Evolutionary conservation across 2,113 vertebrate species (phyloP).

Genomic region (Rostratula benghalensis): DNA sequence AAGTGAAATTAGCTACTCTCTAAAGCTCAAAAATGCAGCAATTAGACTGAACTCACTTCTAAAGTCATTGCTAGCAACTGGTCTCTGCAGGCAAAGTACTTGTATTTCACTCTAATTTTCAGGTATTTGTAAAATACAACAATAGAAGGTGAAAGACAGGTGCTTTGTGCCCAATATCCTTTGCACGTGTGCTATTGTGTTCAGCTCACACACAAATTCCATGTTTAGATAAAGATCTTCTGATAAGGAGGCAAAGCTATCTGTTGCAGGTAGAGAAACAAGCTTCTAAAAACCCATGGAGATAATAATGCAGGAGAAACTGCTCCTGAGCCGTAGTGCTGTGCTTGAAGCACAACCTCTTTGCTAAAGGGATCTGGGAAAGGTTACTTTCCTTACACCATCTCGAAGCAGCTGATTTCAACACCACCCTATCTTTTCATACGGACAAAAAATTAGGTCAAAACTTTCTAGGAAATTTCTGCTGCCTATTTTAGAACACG

Average conservation of each 20-base stretch:
- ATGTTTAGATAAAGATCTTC: neutral
- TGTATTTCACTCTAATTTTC: neutral
- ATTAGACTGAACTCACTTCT: neutral
- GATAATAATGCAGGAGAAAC: too few relatives aligned
- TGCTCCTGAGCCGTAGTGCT: too few relatives aligned
- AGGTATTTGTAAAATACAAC: neutral
- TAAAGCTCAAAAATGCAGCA: neutral
- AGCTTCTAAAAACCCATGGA: neutral
- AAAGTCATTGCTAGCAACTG: neutral
- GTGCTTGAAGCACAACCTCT: neutral
- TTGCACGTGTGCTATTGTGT: neutral
- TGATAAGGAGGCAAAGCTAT: neutral
- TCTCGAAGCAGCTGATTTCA: neutral
- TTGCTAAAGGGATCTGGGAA: neutral
- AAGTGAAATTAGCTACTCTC: neutral
- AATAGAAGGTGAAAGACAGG: neutral
- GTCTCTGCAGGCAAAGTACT: neutral
- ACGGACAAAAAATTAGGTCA: conserved; percentile 17
- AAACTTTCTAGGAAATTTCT: conserved; percentile 63
- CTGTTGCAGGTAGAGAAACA: neutral
- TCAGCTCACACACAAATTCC: neutral
- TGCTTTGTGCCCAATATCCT: neutral
- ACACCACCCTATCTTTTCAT: neutral
- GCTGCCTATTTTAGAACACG: neutral
- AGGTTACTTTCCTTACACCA: neutral